Percentiles rank a stretch among this genome's conserved stretches.
Conservation (phyloP, 2,888 invertebrate genomes). For the Epinotia bilunana region DNA sequence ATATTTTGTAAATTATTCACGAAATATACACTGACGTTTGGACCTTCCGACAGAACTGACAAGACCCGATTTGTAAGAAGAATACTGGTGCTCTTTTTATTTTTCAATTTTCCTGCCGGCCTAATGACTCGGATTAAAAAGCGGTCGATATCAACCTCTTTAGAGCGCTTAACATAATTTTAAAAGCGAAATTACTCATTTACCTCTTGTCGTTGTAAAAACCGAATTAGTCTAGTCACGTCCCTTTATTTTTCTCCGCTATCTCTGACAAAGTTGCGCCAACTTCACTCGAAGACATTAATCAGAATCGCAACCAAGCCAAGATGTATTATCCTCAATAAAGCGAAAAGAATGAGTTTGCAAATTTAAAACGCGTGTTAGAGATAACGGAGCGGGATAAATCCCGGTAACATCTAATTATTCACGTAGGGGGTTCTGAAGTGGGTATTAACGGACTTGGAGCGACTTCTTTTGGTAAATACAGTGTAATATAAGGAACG, state of each 20-base stretch:
- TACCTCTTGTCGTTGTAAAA: slow-evolving; percentile 65
- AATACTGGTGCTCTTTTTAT: slow-evolving; percentile 29
- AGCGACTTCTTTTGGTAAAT: slow-evolving; percentile 69
- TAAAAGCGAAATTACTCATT: slow-evolving; percentile 57
- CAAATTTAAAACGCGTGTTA: slow-evolving; percentile 82
- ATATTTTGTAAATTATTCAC: slow-evolving; percentile 34
- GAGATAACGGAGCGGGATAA: slow-evolving; percentile 76
- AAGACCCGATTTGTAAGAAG: slow-evolving; percentile 40
- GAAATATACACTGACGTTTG: slow-evolving; percentile 38
- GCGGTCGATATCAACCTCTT: slow-evolving; percentile 34
- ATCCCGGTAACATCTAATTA: slow-evolving; percentile 82
- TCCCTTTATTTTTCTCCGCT: slow-evolving; percentile 81
- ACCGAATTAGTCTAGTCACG: slow-evolving; percentile 80
- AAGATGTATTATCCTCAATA: slow-evolving; percentile 83
- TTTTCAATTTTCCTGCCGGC: slow-evolving; percentile 37
- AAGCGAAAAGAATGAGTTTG: slow-evolving; percentile 82
- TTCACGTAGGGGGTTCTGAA: slow-evolving; percentile 82
- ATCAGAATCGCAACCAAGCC: slow-evolving; percentile 79
- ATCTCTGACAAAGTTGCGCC: slow-evolving; percentile 80
- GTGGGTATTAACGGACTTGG: slow-evolving; percentile 76
- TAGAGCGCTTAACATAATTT: slow-evolving; percentile 45
- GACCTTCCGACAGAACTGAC: slow-evolving; percentile 27
- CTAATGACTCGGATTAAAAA: slow-evolving; percentile 27
- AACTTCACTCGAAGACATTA: slow-evolving; percentile 77
- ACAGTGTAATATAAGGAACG: slow-evolving; percentile 69